Base-by-base conservation (phyloP, 1,140 invertebrate genomes). In the Drosophila kanapiae region DNA sequence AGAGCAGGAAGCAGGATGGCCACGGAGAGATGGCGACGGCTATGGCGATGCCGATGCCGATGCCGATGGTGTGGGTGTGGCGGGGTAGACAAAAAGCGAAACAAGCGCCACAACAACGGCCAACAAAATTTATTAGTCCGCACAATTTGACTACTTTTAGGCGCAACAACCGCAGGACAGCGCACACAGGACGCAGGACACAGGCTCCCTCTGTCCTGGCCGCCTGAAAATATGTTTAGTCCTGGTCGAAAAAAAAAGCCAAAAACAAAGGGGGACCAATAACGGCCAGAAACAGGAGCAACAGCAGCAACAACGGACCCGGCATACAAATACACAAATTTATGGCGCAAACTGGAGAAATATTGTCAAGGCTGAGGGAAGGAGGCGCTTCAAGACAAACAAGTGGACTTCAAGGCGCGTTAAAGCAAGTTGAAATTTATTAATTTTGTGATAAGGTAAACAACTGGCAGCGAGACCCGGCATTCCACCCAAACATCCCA, bases 101-200 rank as follows among this genome's bases (percentile, higher is more conserved):
- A 88, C 84, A 88, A 84, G 80, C 58, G 76, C 75, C 83, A 64
- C 80, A 80, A 86, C 83, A 86, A 88, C 82, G 54, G 80, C 64
- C 84, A 87, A 87, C 84, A 87, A 87, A 87, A 87, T 87, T 87
- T 87, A 87, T 87, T 87, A 87, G 84, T 87, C 84, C 84, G 84
- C 84, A 87, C 84, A 87, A 87, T 87, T 87, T 87, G 84, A 87
- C 84, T 90, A 87, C 84, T 87, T 87, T 87, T 87, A 87, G 84
- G 85, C 84, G 85, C 84, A 90, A 90, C 81, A 87, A 90, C 84
- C 84, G 81, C 84, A 87, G 84, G 80, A 77, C 78, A 72, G 57
- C 45, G 54, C 78, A 23, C 65, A 59, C 58, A 62, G 78, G 69
- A 64, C 64, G 14, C 71, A 75, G 70, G 53, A 42, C 76, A 79